These are phyloP conservation scores for Microtus montanus DNA, from an alignment of 2,113 vertebrate species.

Conservation along the genomic window DNA sequence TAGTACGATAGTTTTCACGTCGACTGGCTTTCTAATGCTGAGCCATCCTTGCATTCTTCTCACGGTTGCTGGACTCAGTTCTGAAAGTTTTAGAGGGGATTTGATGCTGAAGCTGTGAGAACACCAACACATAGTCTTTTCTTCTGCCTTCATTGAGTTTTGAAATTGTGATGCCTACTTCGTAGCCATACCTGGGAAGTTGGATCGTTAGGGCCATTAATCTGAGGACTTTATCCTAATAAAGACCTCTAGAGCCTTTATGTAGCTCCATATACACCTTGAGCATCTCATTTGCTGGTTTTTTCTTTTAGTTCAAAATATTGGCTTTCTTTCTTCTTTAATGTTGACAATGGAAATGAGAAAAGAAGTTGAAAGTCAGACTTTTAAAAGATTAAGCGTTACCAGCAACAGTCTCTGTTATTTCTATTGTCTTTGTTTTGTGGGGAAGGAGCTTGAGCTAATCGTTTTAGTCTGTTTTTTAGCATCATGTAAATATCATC, in stretches of 20 bases:
- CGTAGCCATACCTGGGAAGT: not conserved
- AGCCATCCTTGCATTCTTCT: not conserved
- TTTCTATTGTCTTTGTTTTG: constrained; percentile 1
- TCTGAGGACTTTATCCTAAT: not conserved
- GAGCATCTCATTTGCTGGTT: not conserved
- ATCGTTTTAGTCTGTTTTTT: constrained; percentile 25
- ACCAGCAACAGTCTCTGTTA: not conserved
- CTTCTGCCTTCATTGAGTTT: not conserved
- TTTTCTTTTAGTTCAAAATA: not conserved
- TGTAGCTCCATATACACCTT: not conserved
- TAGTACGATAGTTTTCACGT: not conserved
- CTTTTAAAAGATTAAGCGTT: not conserved
- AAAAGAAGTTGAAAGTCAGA: not conserved
- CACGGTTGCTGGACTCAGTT: not conserved
- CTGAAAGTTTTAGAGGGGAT: not conserved
- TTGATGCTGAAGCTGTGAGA: not conserved
- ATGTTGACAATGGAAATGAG: not conserved
- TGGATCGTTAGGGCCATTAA: not conserved
- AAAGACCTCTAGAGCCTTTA: not conserved
- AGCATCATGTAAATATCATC: not conserved
- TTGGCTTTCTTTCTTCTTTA: not conserved
- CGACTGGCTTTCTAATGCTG: not conserved
- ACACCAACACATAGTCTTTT: too few species aligned
- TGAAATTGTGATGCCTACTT: not conserved
- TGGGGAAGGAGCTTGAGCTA: not conserved